Percentiles rank a stretch among this genome's conserved stretches.
Conservation (phyloP, 2,888 invertebrate species). For the Agelastica alni region DNA sequence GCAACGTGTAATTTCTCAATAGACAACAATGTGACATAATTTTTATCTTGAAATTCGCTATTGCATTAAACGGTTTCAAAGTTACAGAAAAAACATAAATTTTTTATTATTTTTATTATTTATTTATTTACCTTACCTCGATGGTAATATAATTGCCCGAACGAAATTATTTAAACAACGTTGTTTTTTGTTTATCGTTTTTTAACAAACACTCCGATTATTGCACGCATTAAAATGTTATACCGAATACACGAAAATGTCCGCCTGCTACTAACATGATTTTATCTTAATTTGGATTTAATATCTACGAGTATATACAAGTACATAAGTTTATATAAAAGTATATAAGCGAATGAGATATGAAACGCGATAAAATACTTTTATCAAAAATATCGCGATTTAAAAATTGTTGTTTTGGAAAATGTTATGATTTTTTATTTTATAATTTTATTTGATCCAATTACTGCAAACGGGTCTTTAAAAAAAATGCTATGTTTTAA, state of each 20-base stretch:
- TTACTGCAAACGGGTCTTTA: no score
- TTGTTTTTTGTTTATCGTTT: no score
- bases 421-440: background rate
- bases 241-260: background rate
- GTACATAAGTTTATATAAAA: background rate
- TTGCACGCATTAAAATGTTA: background rate
- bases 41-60: background rate
- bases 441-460: no score
- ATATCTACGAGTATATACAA: no score
- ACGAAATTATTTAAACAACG: no score
- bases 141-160: no score
- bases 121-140: no score
- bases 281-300: conserved; percentile 6
- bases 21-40: conserved; percentile 5
- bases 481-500: no score
- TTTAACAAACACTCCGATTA: background rate
- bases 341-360: conserved; percentile 20
- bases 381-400: conserved; percentile 4
- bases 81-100: no score
- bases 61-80: background rate
- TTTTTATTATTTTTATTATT: no score
- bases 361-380: conserved; percentile 7
- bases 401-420: conserved; percentile 3
- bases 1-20: conserved; percentile 7
- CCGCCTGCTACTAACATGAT: background rate